These are phyloP conservation scores for Ceratosolen solmsi DNA, from an alignment of 1,140 invertebrate genomes.

Conservation along the genomic window DNA sequence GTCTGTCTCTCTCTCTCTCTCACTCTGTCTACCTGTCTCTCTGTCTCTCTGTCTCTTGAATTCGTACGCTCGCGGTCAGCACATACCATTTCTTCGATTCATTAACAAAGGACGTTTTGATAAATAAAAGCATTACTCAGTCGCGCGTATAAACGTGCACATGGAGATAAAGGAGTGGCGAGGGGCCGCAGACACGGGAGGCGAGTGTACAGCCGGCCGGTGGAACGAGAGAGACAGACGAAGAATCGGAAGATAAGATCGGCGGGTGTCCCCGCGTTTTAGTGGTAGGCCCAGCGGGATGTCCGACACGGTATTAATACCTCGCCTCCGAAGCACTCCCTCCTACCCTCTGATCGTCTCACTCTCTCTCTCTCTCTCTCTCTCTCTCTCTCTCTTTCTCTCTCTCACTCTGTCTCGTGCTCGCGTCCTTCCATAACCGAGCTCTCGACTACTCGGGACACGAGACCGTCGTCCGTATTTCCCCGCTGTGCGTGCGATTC, in stretches of 20 bases:
- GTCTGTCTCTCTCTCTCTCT: too few relatives aligned
- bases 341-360: conserved; percentile 49
- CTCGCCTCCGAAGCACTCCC: conserved; percentile 69
- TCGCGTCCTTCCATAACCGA: background rate
- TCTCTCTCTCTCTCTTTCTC: conserved; percentile 24
- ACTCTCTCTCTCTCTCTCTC: conserved; percentile 40
- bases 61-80: background rate
- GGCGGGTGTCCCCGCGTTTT: conserved; percentile 62
- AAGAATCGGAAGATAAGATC: conserved; percentile 58
- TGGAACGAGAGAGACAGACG: conserved; percentile 37
- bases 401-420: background rate
- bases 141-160: conserved; percentile 22
- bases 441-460: conserved; percentile 30
- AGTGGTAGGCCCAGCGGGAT: conserved; percentile 56
- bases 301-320: conserved; percentile 66
- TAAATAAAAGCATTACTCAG: conserved; percentile 63
- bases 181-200: background rate
- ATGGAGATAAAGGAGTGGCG: background rate
- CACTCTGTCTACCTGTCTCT: too few relatives aligned
- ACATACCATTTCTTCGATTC: conserved; percentile 54
- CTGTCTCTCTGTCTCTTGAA: too few relatives aligned
- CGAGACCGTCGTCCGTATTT: conserved; percentile 50
- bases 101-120: conserved; percentile 61
- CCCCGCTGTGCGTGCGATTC: conserved; percentile 38
- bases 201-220: conserved; percentile 5